Evolutionary conservation across 1,140 invertebrate genomes (phyloP).

Genomic region (Papilio machaon): DNA sequence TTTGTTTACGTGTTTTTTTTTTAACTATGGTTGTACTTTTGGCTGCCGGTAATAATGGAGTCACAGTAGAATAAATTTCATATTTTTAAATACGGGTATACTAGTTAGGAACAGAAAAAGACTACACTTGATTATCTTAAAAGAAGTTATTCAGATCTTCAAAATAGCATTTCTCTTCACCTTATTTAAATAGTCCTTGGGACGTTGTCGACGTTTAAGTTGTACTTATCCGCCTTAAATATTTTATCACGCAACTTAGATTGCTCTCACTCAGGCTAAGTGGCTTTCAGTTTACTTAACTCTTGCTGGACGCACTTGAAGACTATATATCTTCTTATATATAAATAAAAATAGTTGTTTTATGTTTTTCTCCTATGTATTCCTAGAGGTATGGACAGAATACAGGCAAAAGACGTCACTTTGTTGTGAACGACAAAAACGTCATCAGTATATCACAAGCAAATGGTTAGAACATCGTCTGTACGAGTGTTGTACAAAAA

Average conservation of each 20-base stretch:
- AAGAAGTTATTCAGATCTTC: neutral
- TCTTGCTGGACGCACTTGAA: neutral
- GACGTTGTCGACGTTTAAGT: slow-evolving; percentile 16
- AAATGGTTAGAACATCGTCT: neutral
- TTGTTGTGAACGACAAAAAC: neutral
- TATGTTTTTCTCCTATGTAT: neutral
- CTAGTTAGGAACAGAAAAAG: too few species aligned
- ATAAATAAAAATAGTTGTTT: neutral
- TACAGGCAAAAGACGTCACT: neutral
- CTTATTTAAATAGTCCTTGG: neutral
- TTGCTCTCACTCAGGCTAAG: slow-evolving; percentile 6
- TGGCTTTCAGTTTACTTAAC: slow-evolving; percentile 16
- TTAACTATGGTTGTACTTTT: neutral
- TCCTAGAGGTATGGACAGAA: neutral
- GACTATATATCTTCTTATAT: neutral
- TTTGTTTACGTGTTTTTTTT: neutral
- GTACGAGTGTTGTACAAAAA: slow-evolving; percentile 30
- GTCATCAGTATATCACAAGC: neutral
- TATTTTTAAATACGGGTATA: too few species aligned
- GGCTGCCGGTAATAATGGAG: too few species aligned
- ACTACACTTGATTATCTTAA: too few species aligned
- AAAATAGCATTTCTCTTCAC: neutral
- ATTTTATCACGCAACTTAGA: slow-evolving; percentile 22
- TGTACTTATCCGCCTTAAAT: slow-evolving; percentile 17
- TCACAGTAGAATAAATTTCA: too few species aligned